Base-by-base conservation (phyloP, 2,888 invertebrate genomes). In the Euproctis similis region DNA sequence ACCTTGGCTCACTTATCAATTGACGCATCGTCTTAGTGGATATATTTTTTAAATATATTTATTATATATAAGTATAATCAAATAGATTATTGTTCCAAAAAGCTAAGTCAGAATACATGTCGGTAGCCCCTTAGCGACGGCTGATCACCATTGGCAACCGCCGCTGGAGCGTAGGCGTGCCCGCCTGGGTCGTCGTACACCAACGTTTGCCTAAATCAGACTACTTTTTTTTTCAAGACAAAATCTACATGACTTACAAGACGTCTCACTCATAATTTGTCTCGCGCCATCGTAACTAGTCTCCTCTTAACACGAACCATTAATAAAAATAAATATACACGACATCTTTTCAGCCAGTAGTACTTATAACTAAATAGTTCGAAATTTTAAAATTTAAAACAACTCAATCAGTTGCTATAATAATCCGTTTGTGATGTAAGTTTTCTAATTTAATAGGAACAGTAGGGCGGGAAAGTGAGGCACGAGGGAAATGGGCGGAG, bases 381-480 rank as follows among this genome's bases (percentile, higher is more conserved):
- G n/a, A 22, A 2, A 22, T 38, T 20, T 29, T 7, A 34, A 48
- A 28, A 29, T 28, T 40, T 34, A 26, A 28, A 39, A 43, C 31
- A 45, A 42, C 46, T 50, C 36, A 46, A 53, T 52, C 41, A 40
- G 37, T 32, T 49, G 51, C n/a, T 53, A 48, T 52, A 56, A 54
- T 58, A 34, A 51, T 44, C 44, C 13, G 35, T 32, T n/a, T 42
- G 41, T 41, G 30, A 41, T 62, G 60, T 64, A 69, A 74, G 61
- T 69, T 72, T 58, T 50, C 46, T 35, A 61, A 65, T 55, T 68
- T 57, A 63, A 51, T 46, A 54, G 52, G 62, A 69, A 61, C 64
- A 70, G 59, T 73, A 78, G 78, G 81, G 84, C 81, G 81, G 76
- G 77, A 82, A 82, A 76, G 81, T 77, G 80, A 82, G 76, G 74